Conservation (phyloP, 2,113 vertebrate genomes). For the Lycocorax pyrrhopterus region DNA sequence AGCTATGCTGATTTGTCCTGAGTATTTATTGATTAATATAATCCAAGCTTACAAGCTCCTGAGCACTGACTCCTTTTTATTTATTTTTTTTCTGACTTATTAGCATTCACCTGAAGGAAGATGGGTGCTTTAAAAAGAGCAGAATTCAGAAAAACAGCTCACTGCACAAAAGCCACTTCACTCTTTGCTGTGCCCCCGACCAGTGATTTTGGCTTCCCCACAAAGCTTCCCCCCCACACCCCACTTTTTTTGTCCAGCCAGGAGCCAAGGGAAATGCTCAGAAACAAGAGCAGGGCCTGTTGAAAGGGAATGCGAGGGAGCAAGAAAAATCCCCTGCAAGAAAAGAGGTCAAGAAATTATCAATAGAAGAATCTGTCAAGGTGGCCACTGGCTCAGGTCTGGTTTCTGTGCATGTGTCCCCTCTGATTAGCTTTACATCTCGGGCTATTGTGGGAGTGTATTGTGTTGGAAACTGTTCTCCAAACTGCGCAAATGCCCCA, state of each 20-base stretch:
- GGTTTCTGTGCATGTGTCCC: not conserved
- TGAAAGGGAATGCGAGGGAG: not conserved
- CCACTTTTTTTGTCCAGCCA: not conserved
- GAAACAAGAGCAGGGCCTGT: not conserved
- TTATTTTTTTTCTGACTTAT: not conserved
- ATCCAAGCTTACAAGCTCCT: not conserved
- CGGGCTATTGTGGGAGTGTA: not conserved
- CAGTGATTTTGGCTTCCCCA: not conserved
- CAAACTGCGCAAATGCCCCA: not conserved
- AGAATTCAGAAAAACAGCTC: not conserved
- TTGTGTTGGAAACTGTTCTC: slow-evolving; percentile 13
- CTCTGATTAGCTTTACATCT: not conserved
- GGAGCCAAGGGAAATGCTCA: not conserved
- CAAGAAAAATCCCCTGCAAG: not conserved
- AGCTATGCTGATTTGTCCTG: not conserved
- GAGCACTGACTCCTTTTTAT: not conserved
- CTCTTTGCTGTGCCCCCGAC: not conserved
- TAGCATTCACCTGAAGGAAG: not conserved
- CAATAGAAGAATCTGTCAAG: not conserved
- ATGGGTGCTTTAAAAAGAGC: not conserved
- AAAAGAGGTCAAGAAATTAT: not conserved
- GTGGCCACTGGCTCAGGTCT: not conserved
- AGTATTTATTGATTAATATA: not conserved
- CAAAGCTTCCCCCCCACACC: not conserved
- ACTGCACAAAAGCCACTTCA: not conserved